Conservation (phyloP, 2,888 invertebrate species). For the Cetonia aurata region DNA sequence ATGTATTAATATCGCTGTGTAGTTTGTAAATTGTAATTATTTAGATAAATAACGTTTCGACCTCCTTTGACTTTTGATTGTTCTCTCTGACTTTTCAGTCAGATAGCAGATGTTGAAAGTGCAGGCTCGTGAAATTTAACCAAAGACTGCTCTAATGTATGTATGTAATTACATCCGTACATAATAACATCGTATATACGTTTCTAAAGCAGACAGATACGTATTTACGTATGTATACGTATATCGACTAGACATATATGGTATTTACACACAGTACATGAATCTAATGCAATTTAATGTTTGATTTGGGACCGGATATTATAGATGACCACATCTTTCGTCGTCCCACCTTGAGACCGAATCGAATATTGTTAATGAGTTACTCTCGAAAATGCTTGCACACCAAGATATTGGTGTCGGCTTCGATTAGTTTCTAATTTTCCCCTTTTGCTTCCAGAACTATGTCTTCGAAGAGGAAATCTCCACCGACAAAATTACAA, state of each 20-base stretch:
- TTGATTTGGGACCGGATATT: conserved; percentile 61
- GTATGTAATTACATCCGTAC: conserved; percentile 16
- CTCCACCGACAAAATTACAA: conserved; percentile 92
- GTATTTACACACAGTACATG: neutral
- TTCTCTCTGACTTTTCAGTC: conserved; percentile 45
- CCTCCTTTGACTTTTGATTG: conserved; percentile 44
- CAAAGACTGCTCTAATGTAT: conserved; percentile 16
- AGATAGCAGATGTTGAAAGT: conserved; percentile 44
- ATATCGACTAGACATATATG: conserved; percentile 9
- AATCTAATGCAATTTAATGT: conserved; percentile 60
- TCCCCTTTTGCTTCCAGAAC: conserved; percentile 76
- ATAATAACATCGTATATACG: neutral
- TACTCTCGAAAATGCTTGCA: neutral
- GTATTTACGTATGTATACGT: neutral
- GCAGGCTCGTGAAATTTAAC: conserved; percentile 40
- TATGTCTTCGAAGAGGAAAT: conserved; percentile 98
- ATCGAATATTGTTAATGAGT: conserved; percentile 47
- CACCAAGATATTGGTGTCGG: neutral
- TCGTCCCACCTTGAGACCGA: conserved; percentile 53
- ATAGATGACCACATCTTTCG: conserved; percentile 55
- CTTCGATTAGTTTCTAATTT: conserved; percentile 27
- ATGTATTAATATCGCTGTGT: conserved; percentile 31
- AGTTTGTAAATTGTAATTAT: conserved; percentile 45
- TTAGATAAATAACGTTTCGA: conserved; percentile 43
- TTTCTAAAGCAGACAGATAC: neutral